Evolutionary conservation across 2,888 invertebrate species (phyloP), one percentile per base, ranked within the genome.

Genomic region (Drosophila basisetae): DNA sequence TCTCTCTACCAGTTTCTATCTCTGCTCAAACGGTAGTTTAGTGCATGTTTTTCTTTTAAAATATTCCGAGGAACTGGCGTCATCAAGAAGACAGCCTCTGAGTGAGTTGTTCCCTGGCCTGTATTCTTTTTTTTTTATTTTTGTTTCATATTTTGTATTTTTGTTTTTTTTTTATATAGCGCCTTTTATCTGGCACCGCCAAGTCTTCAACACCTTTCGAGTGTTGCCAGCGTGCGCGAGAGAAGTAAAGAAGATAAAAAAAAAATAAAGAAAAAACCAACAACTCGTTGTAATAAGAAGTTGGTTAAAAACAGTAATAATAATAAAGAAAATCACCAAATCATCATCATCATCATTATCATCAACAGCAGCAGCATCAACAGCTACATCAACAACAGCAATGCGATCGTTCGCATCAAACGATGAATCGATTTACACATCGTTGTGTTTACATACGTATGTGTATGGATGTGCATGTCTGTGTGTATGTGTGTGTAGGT

Each of bases 261-360:
- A 68, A 56, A 4, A 13, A 25, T 6, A 18, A n/a, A 10, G 39
- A 56, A 71, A 71, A 79, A 65, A 76, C 35, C 18, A 55, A 75
- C 88, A 86, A 88, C 80, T 82, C 80, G 88, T 78, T 87, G 90
- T 90, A 89, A 90, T 87, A 86, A 85, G 89, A 90, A 84, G 89
- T 89, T 89, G 89, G 83, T 90, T 90, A 90, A 90, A 90, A 87
- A 90, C 84, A 90, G 87, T 90, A 87, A 87, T 90, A 87, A 87
- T 90, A 87, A 87, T 87, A 87, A 89, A 89, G 89, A 87, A 90
- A 90, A 90, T 87, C 87, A 89, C 86, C 87, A 87, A 90, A 87
- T 87, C 90, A 87, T 87, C 90, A 90, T 88, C 89, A 87, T 82
- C 86, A 86, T 80, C 88, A 88, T 59, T 78, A 84, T 67, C 88